Percentiles rank a stretch among this genome's conserved stretches.
phyloP scores from a whole-genome alignment of 2,113 vertebrate genomes.

The Sebastes schlegelii region DNA sequence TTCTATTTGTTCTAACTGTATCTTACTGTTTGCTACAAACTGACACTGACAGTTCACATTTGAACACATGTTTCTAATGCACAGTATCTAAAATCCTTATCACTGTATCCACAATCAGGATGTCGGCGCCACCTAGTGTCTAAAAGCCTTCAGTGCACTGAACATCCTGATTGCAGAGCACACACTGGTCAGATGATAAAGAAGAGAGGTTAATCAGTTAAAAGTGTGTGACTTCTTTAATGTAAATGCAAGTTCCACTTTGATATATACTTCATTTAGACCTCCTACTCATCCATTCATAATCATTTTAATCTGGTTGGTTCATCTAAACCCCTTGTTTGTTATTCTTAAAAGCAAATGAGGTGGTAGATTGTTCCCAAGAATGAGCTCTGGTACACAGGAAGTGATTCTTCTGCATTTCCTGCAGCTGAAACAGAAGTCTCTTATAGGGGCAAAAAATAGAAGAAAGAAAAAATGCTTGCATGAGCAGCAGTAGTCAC shows the following conservation, averaged over 20 bases:
- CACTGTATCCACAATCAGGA: background rate
- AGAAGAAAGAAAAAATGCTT: conserved; percentile 58
- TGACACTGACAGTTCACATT: background rate
- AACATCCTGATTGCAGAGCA: background rate
- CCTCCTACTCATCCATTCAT: background rate
- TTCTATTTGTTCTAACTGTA: background rate
- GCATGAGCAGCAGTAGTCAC: conserved; percentile 43
- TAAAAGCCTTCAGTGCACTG: background rate
- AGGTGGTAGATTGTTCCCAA: background rate
- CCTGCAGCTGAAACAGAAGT: conserved; percentile 34
- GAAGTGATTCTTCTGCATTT: conserved; percentile 5
- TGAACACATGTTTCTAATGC: background rate
- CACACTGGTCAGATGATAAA: background rate
- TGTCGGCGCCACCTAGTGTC: conserved; percentile 61
- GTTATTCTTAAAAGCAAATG: background rate
- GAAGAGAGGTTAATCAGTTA: background rate
- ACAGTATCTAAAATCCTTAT: background rate
- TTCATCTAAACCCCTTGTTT: background rate
- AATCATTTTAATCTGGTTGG: background rate
- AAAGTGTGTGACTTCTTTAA: background rate
- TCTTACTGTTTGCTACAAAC: background rate
- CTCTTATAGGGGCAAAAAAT: background rate
- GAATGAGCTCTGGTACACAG: background rate
- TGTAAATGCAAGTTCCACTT: background rate
- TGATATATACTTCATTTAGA: background rate